These are phyloP conservation scores for Plectropomus leopardus DNA, from an alignment of 2,113 vertebrate species.

Conservation along the genomic window DNA sequence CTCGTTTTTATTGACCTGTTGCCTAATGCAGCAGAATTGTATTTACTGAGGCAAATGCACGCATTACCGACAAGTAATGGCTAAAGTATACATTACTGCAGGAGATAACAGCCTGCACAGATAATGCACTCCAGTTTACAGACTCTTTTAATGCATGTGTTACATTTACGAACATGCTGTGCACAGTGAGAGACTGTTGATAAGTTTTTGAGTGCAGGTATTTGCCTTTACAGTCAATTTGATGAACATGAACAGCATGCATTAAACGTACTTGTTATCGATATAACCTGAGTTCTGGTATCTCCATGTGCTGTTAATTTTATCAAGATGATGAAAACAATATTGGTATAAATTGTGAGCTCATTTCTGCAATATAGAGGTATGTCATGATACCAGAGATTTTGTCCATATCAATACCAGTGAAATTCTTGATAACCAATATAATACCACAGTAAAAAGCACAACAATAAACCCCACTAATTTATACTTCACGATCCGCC, in stretches of 20 bases:
- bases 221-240: background rate
- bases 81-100: background rate
- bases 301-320: background rate
- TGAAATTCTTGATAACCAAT: too few relatives aligned
- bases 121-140: background rate
- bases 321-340: too few relatives aligned
- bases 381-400: too few relatives aligned
- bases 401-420: too few relatives aligned
- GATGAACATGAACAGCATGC: too few relatives aligned
- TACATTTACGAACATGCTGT: background rate
- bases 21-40: slow-evolving; percentile 2
- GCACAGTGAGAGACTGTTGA: background rate
- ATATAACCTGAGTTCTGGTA: background rate
- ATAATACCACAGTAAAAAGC: too few relatives aligned
- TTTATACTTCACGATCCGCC: too few relatives aligned
- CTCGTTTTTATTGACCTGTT: background rate
- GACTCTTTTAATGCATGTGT: background rate
- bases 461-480: too few relatives aligned
- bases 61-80: background rate
- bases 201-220: background rate
- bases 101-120: background rate
- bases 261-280: background rate
- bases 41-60: background rate
- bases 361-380: too few relatives aligned
- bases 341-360: too few relatives aligned